phyloP scores from a whole-genome alignment of 2,113 vertebrate genomes.

The Aviceda subcristata region DNA sequence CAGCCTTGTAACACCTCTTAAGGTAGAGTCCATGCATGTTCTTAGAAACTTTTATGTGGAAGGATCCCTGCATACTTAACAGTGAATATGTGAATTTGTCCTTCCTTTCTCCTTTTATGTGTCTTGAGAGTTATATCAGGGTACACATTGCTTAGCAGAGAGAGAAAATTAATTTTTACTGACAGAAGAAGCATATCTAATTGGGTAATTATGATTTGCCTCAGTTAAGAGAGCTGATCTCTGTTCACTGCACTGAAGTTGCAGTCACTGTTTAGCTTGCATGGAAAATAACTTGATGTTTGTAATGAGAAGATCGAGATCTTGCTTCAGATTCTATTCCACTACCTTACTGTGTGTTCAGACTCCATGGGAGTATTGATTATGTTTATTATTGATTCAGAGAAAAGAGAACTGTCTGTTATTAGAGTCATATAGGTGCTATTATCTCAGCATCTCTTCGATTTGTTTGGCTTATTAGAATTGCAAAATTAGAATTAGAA shows the following conservation, averaged over 20 bases:
- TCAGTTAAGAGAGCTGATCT: background rate
- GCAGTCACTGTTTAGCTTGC: background rate
- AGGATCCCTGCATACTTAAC: background rate
- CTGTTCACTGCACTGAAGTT: background rate
- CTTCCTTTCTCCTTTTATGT: background rate
- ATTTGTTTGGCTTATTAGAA: background rate
- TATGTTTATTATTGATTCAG: background rate
- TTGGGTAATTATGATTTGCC: conserved; percentile 1
- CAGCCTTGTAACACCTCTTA: background rate
- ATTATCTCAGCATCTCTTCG: background rate
- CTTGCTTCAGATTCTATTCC: background rate
- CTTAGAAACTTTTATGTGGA: background rate
- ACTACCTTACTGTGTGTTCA: background rate
- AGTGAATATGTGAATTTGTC: background rate
- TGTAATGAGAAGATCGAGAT: background rate
- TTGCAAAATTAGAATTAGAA: too few relatives aligned
- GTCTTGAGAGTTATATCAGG: background rate
- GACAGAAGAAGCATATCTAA: background rate
- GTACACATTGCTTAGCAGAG: background rate
- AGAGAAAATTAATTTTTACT: background rate
- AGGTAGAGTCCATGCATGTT: background rate
- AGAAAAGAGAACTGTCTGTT: background rate
- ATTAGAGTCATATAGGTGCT: background rate
- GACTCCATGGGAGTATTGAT: background rate
- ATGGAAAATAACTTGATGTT: background rate